Evolutionary conservation across 2,113 vertebrate genomes (phyloP).

Genomic region (Seriola quinqueradiata): DNA sequence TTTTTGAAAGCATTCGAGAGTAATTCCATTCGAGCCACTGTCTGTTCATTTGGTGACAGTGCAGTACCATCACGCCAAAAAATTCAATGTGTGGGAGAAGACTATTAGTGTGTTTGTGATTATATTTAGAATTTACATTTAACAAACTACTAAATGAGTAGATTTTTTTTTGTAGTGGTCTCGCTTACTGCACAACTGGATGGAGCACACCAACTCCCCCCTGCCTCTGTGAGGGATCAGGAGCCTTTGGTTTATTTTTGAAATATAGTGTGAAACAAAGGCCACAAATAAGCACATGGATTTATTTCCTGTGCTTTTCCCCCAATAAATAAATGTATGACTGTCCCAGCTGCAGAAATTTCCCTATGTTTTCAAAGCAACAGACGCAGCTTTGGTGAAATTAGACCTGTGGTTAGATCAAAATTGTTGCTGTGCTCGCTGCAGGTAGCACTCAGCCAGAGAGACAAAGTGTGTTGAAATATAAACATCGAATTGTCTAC

Average conservation of each 20-base stretch:
- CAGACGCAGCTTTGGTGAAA: slow-evolving; percentile 47
- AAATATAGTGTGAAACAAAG: slow-evolving; percentile 25
- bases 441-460: slow-evolving; percentile 55
- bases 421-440: slow-evolving; percentile 40
- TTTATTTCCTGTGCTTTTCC: slow-evolving; percentile 31
- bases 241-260: slow-evolving; percentile 1
- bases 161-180: background rate
- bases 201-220: background rate
- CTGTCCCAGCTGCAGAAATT: background rate
- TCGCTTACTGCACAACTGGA: too few relatives aligned
- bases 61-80: background rate
- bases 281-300: slow-evolving; percentile 30
- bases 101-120: background rate
- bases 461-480: slow-evolving; percentile 43
- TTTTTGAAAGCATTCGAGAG: background rate
- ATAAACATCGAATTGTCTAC: slow-evolving; percentile 64
- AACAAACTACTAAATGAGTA: background rate
- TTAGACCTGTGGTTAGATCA: slow-evolving; percentile 45
- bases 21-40: background rate
- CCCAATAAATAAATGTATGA: slow-evolving; percentile 55
- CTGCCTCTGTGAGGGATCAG: background rate
- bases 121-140: background rate
- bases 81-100: background rate
- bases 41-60: background rate
- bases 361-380: slow-evolving; percentile 35